These are phyloP conservation scores for Cylindroiulus punctatus DNA, from an alignment of 2,888 invertebrate species.

Conservation along the genomic window DNA sequence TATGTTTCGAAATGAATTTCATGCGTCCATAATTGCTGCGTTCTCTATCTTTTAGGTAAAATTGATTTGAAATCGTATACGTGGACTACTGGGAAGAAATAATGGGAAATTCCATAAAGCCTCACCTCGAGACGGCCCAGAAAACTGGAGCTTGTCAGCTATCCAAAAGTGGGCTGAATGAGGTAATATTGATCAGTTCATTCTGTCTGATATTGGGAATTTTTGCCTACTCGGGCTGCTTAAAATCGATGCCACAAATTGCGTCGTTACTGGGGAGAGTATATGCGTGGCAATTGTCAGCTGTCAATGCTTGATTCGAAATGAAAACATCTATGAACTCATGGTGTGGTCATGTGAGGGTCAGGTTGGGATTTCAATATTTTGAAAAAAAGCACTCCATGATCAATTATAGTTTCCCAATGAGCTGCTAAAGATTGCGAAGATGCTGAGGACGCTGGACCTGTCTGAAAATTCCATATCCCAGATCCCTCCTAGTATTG, in stretches of 20 bases:
- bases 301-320: neutral
- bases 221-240: neutral
- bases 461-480: constrained; percentile 90
- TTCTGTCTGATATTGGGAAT: neutral
- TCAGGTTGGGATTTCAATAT: neutral
- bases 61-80: neutral
- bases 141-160: constrained; percentile 95
- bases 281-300: neutral
- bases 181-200: constrained; percentile 65
- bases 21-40: neutral
- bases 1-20: neutral
- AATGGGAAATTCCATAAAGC: constrained; percentile 94
- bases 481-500: constrained; percentile 69
- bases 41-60: neutral
- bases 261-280: neutral
- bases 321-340: no score
- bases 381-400: constrained; percentile 46
- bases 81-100: neutral
- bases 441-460: constrained; percentile 85
- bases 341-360: no score
- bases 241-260: neutral
- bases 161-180: constrained; percentile 82
- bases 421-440: constrained; percentile 74
- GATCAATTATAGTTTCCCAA: constrained; percentile 70
- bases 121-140: constrained; percentile 92